phyloP scores from a whole-genome alignment of 2,113 vertebrate genomes.

The Neodon shergylaensis region DNA sequence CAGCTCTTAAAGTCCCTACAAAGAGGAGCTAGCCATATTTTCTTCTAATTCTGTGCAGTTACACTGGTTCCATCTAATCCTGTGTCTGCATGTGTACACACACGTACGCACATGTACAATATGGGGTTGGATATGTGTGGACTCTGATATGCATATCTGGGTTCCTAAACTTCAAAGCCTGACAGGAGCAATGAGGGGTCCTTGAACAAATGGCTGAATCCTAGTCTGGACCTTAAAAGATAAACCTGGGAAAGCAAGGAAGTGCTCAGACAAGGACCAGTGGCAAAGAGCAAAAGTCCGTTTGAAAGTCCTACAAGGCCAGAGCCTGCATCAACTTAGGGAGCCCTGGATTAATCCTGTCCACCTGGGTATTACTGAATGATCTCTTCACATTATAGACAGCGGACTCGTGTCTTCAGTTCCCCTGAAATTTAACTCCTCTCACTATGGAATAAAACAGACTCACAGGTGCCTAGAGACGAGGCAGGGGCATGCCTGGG shows the following conservation, averaged over 20 bases:
- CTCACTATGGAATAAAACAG: fast-evolving
- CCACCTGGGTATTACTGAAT: fast-evolving
- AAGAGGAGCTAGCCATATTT: not conserved
- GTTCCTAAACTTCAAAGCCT: not conserved
- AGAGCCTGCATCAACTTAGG: not conserved
- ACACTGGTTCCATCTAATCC: not conserved
- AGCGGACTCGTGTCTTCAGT: too few relatives aligned
- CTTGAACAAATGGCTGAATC: not conserved
- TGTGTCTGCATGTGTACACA: not conserved
- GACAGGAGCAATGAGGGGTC: not conserved
- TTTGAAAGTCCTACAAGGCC: fast-evolving
- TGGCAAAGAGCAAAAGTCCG: not conserved
- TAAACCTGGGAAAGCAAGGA: not conserved
- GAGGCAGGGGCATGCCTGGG: fast-evolving
- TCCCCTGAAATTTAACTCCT: not conserved
- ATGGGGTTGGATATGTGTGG: too few relatives aligned
- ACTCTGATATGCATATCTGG: not conserved
- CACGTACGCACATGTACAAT: not conserved
- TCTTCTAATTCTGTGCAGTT: too few relatives aligned
- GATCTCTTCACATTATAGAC: fast-evolving
- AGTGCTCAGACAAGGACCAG: not conserved
- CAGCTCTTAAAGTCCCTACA: not conserved
- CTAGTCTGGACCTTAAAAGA: not conserved
- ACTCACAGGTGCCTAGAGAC: not conserved
- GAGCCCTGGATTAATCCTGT: not conserved